These are phyloP conservation scores for Struthidea cinerea DNA, from an alignment of 2,113 vertebrate genomes.

Conservation along the genomic window DNA sequence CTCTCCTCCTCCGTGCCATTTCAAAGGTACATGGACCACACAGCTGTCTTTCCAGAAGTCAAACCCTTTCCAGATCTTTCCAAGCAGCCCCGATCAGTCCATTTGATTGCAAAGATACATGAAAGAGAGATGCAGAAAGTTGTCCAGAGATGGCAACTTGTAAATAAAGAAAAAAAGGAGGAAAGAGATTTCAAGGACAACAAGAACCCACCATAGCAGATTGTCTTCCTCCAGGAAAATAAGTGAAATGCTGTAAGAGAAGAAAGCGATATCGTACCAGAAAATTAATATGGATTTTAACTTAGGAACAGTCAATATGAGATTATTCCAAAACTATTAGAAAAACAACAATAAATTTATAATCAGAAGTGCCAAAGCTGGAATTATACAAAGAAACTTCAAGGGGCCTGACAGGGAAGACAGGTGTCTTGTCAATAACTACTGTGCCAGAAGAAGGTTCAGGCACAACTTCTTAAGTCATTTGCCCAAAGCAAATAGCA, in stretches of 20 bases:
- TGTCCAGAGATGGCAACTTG: background rate
- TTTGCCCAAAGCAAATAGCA: constrained; percentile 25
- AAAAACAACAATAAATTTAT: background rate
- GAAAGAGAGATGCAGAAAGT: background rate
- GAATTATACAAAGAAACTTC: background rate
- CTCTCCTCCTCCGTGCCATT: background rate
- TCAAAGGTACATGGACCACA: background rate
- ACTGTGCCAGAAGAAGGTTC: background rate
- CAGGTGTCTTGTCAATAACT: constrained; percentile 9
- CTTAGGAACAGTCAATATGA: background rate
- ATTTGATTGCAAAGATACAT: background rate
- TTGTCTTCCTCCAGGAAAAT: background rate
- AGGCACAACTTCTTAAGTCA: background rate
- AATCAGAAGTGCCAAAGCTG: background rate
- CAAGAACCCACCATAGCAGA: background rate
- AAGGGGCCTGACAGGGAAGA: background rate
- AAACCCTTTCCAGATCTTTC: background rate
- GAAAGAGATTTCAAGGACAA: background rate
- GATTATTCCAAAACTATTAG: background rate
- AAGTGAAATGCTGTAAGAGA: background rate
- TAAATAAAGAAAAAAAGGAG: background rate
- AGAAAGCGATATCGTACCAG: background rate
- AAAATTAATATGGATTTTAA: background rate
- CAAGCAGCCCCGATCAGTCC: background rate
- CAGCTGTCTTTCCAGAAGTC: background rate